Percentiles rank a stretch among this genome's conserved stretches.
Conservation (phyloP, 2,888 invertebrate species). For the Osedax frankpressi region DNA sequence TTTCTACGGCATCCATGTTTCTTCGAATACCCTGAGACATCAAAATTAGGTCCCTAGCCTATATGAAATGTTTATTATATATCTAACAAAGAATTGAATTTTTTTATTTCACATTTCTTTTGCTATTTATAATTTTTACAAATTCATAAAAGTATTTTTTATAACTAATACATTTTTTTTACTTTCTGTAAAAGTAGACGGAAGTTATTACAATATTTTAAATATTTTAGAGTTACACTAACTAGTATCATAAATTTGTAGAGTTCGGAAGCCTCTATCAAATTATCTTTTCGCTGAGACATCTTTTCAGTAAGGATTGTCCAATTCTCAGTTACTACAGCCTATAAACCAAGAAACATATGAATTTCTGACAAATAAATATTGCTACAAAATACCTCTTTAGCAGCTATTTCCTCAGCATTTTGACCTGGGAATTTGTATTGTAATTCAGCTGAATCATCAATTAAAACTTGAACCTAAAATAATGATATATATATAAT, state of each 20-base stretch:
- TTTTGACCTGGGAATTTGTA: conserved; percentile 75
- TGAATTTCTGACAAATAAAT: not conserved
- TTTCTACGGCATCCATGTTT: conserved; percentile 57
- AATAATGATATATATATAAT: not conserved
- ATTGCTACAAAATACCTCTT: conserved; percentile 40
- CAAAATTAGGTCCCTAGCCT: conserved; percentile 76
- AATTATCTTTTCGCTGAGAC: conserved; percentile 62
- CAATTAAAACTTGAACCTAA: conserved; percentile 62
- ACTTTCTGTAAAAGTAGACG: too few relatives aligned
- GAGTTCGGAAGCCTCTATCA: conserved; percentile 73
- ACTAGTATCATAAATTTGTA: conserved; percentile 75
- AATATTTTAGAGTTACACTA: conserved; percentile 31
- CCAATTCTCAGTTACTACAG: conserved; percentile 75
- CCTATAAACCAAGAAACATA: conserved; percentile 56
- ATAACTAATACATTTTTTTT: too few relatives aligned
- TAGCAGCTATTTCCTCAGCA: conserved; percentile 73
- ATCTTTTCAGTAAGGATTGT: conserved; percentile 67
- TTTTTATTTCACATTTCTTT: too few relatives aligned
- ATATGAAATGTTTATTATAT: not conserved
- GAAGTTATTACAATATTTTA: not conserved
- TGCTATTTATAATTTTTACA: too few relatives aligned
- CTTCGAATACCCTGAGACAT: conserved; percentile 97
- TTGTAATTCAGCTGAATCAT: conserved; percentile 77
- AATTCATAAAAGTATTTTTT: too few relatives aligned
- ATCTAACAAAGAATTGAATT: too few relatives aligned